Conservation (phyloP, 2,113 vertebrate genomes). For the Microtus ochrogaster region DNA sequence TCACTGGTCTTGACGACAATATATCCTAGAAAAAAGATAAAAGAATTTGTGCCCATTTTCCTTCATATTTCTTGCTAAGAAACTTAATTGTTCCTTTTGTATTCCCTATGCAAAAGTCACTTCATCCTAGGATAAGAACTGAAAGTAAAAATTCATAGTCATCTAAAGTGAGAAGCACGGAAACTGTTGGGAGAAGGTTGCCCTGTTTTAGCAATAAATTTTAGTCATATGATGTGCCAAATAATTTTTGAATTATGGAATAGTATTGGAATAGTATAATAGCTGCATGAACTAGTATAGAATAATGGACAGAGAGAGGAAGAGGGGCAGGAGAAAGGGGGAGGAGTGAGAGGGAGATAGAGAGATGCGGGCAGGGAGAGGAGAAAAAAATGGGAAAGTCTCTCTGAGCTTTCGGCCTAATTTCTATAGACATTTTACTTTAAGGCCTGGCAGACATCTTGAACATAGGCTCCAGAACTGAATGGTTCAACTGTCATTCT, state of each 20-base stretch:
- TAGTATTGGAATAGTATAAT: not conserved
- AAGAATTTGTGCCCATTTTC: not conserved
- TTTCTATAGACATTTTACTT: not conserved
- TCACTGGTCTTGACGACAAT: not conserved
- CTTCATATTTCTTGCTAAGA: not conserved
- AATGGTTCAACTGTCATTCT: not conserved
- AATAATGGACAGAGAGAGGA: not conserved
- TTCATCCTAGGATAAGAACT: not conserved
- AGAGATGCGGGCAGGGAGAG: not conserved
- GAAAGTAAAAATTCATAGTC: not conserved
- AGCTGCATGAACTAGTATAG: not conserved
- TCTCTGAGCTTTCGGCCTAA: not conserved
- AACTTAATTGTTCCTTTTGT: slow-evolving; percentile 3
- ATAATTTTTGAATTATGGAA: slow-evolving; percentile 13
- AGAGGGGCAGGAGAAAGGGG: no score
- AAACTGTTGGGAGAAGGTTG: not conserved
- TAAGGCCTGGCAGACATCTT: not conserved
- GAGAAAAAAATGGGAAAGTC: not conserved
- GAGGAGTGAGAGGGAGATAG: not conserved
- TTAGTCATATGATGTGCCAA: not conserved
- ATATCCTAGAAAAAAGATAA: not conserved
- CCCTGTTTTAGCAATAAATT: not conserved
- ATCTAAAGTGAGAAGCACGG: not conserved
- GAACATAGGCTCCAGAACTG: not conserved
- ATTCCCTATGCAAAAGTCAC: not conserved